These are phyloP conservation scores for Aeoliscus strigatus DNA, from an alignment of 2,797 vertebrate genomes.

Conservation along the genomic window DNA sequence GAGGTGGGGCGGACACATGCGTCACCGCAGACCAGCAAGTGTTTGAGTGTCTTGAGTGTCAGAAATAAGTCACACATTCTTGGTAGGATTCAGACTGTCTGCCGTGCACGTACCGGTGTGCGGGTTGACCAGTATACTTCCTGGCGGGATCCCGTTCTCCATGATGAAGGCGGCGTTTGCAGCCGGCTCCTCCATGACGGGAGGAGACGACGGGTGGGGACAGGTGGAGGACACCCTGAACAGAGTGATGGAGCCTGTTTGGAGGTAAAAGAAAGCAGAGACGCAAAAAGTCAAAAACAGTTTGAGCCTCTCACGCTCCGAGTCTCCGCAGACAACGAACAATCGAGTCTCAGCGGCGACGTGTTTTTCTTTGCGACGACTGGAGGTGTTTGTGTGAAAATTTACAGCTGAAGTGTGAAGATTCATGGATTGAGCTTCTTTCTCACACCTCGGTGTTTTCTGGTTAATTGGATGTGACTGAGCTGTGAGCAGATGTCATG, in stretches of 20 bases:
- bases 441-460: slow-evolving; percentile 54
- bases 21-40: too few species aligned
- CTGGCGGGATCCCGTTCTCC: slow-evolving; percentile 90
- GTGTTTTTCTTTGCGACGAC: slow-evolving; percentile 36
- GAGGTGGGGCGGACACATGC: too few species aligned
- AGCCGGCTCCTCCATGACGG: slow-evolving; percentile 72
- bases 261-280: too few species aligned
- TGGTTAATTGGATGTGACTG: slow-evolving; percentile 60
- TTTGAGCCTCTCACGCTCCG: too few species aligned
- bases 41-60: too few species aligned
- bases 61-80: too few species aligned
- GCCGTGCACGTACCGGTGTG: slow-evolving; percentile 90
- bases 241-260: slow-evolving; percentile 78
- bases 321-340: too few species aligned
- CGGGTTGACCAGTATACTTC: slow-evolving; percentile 92
- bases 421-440: slow-evolving; percentile 38
- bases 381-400: slow-evolving; percentile 63
- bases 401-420: slow-evolving; percentile 62
- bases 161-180: slow-evolving; percentile 83
- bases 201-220: slow-evolving; percentile 57
- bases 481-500: slow-evolving; percentile 46
- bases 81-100: too few species aligned
- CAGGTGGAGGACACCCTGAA: slow-evolving; percentile 72
- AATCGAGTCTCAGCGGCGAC: slow-evolving; percentile 11
- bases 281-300: too few species aligned